A percentile compares a stretch with the other conserved stretches of the same genome.
These are phyloP conservation scores for Chiloscyllium punctatum DNA, from an alignment of 2,797 vertebrate species.

Conservation along the genomic window DNA sequence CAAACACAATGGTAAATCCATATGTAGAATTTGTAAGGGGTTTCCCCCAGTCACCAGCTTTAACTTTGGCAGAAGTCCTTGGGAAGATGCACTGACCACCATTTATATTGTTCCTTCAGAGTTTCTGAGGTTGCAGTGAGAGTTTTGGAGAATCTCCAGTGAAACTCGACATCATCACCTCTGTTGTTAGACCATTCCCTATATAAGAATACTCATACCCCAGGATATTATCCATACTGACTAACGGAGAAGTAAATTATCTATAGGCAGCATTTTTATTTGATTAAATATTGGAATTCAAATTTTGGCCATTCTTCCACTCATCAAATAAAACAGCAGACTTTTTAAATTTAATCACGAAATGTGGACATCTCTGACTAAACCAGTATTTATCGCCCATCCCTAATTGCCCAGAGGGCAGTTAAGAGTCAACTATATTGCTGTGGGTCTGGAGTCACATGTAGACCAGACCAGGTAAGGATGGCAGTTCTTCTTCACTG, in stretches of 20 bases:
- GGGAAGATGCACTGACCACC: background rate
- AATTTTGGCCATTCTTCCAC: background rate
- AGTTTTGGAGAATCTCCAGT: background rate
- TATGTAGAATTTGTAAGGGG: background rate
- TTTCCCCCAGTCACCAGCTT: background rate
- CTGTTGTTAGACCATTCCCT: background rate
- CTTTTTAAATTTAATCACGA: too few species aligned
- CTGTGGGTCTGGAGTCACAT: too few species aligned
- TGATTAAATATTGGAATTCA: background rate
- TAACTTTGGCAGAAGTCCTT: too few species aligned
- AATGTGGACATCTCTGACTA: too few species aligned
- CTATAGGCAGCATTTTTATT: background rate
- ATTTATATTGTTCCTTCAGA: background rate
- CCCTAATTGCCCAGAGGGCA: too few species aligned
- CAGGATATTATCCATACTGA: background rate
- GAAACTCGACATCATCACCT: background rate
- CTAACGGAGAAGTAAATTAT: too few species aligned
- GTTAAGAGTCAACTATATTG: too few species aligned
- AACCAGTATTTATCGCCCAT: too few species aligned
- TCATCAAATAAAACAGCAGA: background rate
- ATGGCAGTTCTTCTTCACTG: too few species aligned
- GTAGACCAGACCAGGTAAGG: too few species aligned
- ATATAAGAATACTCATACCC: background rate
- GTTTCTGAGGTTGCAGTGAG: background rate
- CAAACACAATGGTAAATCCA: background rate